Base-by-base conservation (phyloP, 2,888 invertebrate genomes). In the Drosophila buzzatii region DNA sequence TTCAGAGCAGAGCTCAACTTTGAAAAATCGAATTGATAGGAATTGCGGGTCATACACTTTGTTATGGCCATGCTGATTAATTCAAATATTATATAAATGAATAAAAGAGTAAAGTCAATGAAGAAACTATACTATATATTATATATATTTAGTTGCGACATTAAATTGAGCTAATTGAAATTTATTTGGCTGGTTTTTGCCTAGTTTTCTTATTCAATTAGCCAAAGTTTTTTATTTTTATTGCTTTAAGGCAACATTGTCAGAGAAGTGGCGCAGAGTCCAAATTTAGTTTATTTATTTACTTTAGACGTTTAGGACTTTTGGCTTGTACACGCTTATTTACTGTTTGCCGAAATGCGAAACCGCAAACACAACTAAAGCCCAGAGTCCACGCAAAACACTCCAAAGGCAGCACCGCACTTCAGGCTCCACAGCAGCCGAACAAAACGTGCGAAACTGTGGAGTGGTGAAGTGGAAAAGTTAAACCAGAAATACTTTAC, bases 271-370 rank as follows among this genome's bases (percentile, higher is more conserved):
- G 61, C 41, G 42, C 63, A 62, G 37, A 64, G 75, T 37, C 49
- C 41, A 55, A 67, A 59, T 52, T 66, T 58, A 67, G 67, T 69
- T 68, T 83, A 83, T 79, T 85, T 85, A 85, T 85, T 85, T 88
- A 74, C 86, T 85, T 58, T 82, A 60, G 82, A 74, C 82, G 79
- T 74, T 81, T 82, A 74, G 62, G 51, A 59, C 67, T 78, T 70
- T 74, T 58, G 59, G 64, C 68, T 59, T 58, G 63, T 65, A 67
- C 62, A 80, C 70, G 72, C 73, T 85, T 83, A 83, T 85, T 88
- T 85, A 87, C 75, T 81, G 84, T 83, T 85, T 77, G 77, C 70
- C 72, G 86, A 85, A 85, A 88, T 82, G 81, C 63, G 88, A 87
- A 76, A 87, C 84, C 84, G 63, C 85, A 85, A 87, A 80, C 75